Evolutionary conservation across 1,140 invertebrate genomes (phyloP).

Genomic region (Nautilus pompilius): DNA sequence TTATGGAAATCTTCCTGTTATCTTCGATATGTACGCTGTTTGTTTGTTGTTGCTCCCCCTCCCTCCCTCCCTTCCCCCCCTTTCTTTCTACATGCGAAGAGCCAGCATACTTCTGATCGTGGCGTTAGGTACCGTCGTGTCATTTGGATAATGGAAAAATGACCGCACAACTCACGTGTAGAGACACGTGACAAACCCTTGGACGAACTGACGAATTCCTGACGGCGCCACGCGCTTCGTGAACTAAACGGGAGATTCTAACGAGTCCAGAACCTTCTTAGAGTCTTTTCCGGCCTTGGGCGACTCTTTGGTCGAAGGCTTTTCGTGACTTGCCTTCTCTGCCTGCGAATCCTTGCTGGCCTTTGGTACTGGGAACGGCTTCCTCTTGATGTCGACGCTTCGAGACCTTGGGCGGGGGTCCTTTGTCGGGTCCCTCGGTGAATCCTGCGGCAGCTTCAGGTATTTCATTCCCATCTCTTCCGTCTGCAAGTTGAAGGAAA

Average conservation of each 20-base stretch:
- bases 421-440: neutral
- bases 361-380: neutral
- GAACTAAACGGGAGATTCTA: constrained; percentile 1
- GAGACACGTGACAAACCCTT: neutral
- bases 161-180: neutral
- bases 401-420: neutral
- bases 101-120: neutral
- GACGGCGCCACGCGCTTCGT: neutral
- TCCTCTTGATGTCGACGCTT: neutral
- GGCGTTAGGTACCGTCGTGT: neutral
- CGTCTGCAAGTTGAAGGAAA: neutral
- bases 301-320: neutral
- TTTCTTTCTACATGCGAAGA: too few relatives aligned
- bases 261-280: neutral
- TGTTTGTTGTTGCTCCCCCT: too few relatives aligned
- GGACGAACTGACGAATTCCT: neutral
- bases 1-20: too few relatives aligned
- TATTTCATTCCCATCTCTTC: neutral
- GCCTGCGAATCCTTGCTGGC: neutral
- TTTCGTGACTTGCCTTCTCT: constrained; percentile 1
- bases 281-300: neutral
- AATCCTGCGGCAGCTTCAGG: neutral
- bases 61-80: too few relatives aligned
- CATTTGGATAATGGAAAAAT: neutral
- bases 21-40: too few relatives aligned